A percentile compares a stretch with the other conserved stretches of the same genome.
These are phyloP conservation scores for Amiota communis DNA, from an alignment of 2,888 invertebrate genomes.

Conservation along the genomic window DNA sequence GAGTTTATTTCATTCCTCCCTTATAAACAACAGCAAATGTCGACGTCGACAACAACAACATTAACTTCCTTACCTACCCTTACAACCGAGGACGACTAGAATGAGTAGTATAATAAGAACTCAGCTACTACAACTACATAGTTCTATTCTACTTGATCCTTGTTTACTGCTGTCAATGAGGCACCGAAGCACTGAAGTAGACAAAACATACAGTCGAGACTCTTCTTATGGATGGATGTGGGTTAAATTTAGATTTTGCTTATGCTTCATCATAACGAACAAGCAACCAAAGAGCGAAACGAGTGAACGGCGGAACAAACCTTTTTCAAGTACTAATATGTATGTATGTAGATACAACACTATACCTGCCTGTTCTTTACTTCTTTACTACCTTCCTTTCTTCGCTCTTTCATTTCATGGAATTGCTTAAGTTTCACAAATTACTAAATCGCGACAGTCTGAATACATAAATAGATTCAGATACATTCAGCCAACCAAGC, in stretches of 20 bases:
- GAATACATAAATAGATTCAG: neutral
- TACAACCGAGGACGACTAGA: neutral
- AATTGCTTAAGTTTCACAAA: slow-evolving; percentile 12
- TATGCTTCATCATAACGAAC: neutral
- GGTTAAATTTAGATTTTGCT: slow-evolving; percentile 25
- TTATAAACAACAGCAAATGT: no score
- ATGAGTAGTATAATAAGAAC: no score
- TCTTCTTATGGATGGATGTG: slow-evolving; percentile 16
- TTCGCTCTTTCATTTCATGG: neutral
- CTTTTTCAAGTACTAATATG: no score
- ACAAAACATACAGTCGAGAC: neutral
- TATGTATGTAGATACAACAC: no score
- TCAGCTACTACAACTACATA: no score
- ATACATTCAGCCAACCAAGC: no score
- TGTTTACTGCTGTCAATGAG: slow-evolving; percentile 17
- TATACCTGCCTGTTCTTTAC: neutral
- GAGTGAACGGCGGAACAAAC: no score
- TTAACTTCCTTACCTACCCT: neutral
- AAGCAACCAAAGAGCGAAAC: no score
- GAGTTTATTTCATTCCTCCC: no score
- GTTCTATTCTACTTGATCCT: slow-evolving; percentile 18
- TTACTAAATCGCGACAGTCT: neutral
- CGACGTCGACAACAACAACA: no score
- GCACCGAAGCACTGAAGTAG: slow-evolving; percentile 4
- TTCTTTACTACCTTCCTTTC: no score